phyloP scores from a whole-genome alignment of 2,113 vertebrate species.

The Sminthopsis crassicaudata region DNA sequence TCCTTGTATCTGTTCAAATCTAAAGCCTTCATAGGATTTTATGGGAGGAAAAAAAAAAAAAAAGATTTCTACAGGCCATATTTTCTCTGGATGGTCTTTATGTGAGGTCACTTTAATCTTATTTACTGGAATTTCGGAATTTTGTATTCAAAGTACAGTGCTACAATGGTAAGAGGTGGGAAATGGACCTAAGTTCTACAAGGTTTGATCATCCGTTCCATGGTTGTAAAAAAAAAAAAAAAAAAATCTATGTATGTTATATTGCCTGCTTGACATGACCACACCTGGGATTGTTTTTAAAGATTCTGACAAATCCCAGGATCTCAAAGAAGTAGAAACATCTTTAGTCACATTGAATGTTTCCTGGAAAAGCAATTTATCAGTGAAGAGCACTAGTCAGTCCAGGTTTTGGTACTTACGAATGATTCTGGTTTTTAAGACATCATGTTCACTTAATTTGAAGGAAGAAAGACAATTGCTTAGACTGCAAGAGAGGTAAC shows the following conservation, averaged over 20 bases:
- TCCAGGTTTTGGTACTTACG: slow-evolving; percentile 10
- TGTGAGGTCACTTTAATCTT: slow-evolving; percentile 50
- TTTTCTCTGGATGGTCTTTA: slow-evolving; percentile 54
- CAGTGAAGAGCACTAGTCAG: slow-evolving; percentile 31
- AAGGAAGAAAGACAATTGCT: slow-evolving; percentile 31
- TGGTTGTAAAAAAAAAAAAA: background rate
- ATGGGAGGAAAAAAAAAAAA: slow-evolving; percentile 46
- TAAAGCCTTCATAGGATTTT: slow-evolving; percentile 4
- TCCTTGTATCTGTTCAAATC: slow-evolving; percentile 47
- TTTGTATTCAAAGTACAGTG: slow-evolving; percentile 59
- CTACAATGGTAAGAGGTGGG: slow-evolving; percentile 31
- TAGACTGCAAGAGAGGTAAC: slow-evolving; percentile 36
- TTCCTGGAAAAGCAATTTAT: slow-evolving; percentile 20
- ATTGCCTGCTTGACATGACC: background rate
- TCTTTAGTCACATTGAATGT: slow-evolving; percentile 20
- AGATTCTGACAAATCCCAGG: slow-evolving; percentile 29
- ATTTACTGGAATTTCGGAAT: slow-evolving; percentile 47
- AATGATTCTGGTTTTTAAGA: slow-evolving; percentile 55
- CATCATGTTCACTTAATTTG: slow-evolving; percentile 55
- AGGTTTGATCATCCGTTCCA: slow-evolving; percentile 25
- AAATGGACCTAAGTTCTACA: slow-evolving; percentile 29
- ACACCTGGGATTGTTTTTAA: slow-evolving; percentile 55
- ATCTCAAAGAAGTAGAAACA: slow-evolving; percentile 8
- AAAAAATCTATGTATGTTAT: slow-evolving; percentile 35
- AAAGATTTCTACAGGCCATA: slow-evolving; percentile 13